Percentiles rank a stretch among this genome's conserved stretches.
These are phyloP conservation scores for Natator depressus DNA, from an alignment of 2,113 vertebrate species.

Conservation along the genomic window DNA sequence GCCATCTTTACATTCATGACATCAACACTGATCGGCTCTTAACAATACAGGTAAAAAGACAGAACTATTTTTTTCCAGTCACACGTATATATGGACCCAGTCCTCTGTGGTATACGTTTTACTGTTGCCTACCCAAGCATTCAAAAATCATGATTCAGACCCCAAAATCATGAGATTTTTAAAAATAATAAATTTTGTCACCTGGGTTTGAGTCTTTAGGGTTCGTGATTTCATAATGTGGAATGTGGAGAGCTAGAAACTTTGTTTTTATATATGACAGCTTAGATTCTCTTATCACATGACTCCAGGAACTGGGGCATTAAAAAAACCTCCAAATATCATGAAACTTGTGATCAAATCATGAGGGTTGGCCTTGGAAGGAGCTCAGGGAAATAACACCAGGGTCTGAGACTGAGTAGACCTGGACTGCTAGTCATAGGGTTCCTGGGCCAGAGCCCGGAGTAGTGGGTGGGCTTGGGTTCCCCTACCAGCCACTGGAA, in stretches of 20 bases:
- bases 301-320: background rate
- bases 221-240: background rate
- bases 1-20: background rate
- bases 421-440: background rate
- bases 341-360: no score
- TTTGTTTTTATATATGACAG: background rate
- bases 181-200: background rate
- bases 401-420: background rate
- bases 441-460: background rate
- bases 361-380: background rate
- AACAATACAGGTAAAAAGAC: background rate
- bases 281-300: background rate
- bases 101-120: background rate
- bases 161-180: background rate
- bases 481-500: background rate
- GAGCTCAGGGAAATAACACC: background rate
- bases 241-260: background rate
- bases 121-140: no score
- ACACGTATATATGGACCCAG: background rate
- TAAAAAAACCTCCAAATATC: background rate
- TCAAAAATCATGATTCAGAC: background rate
- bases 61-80: background rate
- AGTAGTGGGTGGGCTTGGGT: background rate
- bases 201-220: background rate
- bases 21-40: background rate